These are phyloP conservation scores for Pinctada fucata DNA, from an alignment of 2,888 invertebrate species.

Conservation along the genomic window DNA sequence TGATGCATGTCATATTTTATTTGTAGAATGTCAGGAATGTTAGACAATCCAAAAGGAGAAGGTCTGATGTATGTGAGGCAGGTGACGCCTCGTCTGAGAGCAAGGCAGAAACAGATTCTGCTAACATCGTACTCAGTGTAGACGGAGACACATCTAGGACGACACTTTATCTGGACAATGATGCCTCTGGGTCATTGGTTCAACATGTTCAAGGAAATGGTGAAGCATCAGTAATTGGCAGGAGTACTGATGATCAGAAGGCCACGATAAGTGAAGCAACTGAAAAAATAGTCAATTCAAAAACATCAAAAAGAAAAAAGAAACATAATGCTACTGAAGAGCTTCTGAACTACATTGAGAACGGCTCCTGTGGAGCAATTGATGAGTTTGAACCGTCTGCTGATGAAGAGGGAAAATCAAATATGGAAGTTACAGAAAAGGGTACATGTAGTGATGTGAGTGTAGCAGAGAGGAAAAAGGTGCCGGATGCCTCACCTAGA, in stretches of 20 bases:
- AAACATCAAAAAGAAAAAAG: too few relatives aligned
- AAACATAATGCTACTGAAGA: background rate
- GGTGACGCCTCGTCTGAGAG: background rate
- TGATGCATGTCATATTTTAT: background rate
- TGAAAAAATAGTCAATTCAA: too few relatives aligned
- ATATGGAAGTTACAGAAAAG: background rate
- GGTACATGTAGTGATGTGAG: background rate
- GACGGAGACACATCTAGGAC: too few relatives aligned
- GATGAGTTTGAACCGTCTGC: background rate
- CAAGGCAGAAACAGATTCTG: too few relatives aligned
- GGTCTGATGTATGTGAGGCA: conserved; percentile 1
- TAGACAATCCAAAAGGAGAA: conserved; percentile 22
- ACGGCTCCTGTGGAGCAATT: conserved; percentile 42
- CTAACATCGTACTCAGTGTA: too few relatives aligned
- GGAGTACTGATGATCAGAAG: too few relatives aligned
- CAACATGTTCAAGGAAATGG: too few relatives aligned
- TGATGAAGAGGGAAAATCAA: background rate
- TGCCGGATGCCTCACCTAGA: background rate
- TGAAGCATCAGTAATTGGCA: too few relatives aligned
- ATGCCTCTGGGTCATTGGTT: too few relatives aligned
- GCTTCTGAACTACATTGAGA: conserved; percentile 39
- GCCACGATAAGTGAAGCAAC: too few relatives aligned
- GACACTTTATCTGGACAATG: too few relatives aligned
- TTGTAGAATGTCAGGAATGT: conserved; percentile 1
- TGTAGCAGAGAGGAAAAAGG: background rate